Conservation (phyloP, 2,113 vertebrate species). For the Pterophyllum scalare region DNA sequence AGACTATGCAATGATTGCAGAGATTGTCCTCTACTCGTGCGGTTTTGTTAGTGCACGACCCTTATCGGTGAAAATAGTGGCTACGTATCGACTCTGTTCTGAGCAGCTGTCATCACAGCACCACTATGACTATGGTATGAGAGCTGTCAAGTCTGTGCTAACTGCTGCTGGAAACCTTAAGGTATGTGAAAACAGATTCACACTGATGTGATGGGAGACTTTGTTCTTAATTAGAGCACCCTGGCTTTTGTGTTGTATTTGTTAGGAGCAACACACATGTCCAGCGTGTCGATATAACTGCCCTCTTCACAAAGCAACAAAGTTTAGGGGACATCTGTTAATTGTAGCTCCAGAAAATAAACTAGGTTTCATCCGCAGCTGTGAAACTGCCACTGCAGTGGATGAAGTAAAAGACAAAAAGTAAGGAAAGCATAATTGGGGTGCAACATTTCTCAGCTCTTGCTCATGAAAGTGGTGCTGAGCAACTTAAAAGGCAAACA, state of each 20-base stretch:
- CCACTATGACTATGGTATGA: conserved; percentile 94
- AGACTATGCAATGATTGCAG: conserved; percentile 93
- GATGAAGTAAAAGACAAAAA: neutral
- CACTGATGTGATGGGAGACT: neutral
- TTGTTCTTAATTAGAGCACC: neutral
- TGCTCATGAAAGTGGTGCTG: conserved; percentile 5
- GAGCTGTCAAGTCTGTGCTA: conserved; percentile 92
- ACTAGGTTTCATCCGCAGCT: neutral
- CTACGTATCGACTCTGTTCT: conserved; percentile 88
- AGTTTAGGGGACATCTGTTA: neutral
- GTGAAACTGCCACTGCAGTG: neutral
- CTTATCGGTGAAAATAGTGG: conserved; percentile 91
- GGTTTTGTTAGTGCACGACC: conserved; percentile 91
- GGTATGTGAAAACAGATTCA: conserved; percentile 70
- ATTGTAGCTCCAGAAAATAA: neutral
- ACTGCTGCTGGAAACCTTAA: conserved; percentile 91
- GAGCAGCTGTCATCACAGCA: conserved; percentile 91
- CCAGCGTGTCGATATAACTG: neutral
- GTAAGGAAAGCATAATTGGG: neutral
- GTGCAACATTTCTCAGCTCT: conserved; percentile 2
- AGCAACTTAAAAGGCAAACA: conserved; percentile 16
- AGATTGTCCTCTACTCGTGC: conserved; percentile 93
- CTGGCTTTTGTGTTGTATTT: neutral
- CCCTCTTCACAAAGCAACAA: neutral
- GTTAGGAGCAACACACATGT: neutral